Evolutionary conservation across 2,888 invertebrate species (phyloP).

Genomic region (Heteromyza rotundicornis): DNA sequence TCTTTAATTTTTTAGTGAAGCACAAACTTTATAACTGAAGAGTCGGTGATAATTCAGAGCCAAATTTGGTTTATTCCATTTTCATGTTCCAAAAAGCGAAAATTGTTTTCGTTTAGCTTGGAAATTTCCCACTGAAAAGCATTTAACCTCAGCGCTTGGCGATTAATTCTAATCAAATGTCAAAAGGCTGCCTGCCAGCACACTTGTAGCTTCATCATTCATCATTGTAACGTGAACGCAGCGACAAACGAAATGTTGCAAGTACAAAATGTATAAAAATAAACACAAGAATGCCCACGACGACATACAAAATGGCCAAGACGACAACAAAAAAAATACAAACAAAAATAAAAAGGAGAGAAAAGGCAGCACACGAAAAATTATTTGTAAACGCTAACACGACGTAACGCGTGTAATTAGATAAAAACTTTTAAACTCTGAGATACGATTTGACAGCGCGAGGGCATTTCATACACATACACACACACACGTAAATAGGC

Average conservation of each 20-base stretch:
- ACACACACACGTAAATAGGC: background rate
- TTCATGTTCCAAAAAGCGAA: too few relatives aligned
- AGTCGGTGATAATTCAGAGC: too few relatives aligned
- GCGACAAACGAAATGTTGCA: background rate
- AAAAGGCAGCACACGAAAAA: too few relatives aligned
- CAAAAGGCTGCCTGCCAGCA: too few relatives aligned
- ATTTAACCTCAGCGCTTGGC: too few relatives aligned
- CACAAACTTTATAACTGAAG: too few relatives aligned
- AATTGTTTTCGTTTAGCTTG: too few relatives aligned
- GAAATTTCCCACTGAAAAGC: too few relatives aligned
- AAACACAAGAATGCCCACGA: background rate
- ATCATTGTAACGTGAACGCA: background rate
- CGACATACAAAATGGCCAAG: background rate
- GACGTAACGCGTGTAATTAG: slow-evolving; percentile 50
- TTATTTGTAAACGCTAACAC: slow-evolving; percentile 33
- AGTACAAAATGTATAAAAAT: too few relatives aligned
- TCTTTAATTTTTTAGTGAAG: too few relatives aligned
- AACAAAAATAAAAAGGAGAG: background rate
- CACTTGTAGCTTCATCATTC: background rate
- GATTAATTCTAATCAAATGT: too few relatives aligned
- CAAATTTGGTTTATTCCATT: too few relatives aligned
- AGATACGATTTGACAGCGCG: slow-evolving; percentile 28
- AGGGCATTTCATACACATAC: background rate
- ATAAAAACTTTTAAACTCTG: slow-evolving; percentile 47
- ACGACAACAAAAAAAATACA: background rate